Percentiles rank a stretch among this genome's conserved stretches.
Evolutionary conservation across 2,113 vertebrate genomes (phyloP).

Genomic region (Mellivora capensis): DNA sequence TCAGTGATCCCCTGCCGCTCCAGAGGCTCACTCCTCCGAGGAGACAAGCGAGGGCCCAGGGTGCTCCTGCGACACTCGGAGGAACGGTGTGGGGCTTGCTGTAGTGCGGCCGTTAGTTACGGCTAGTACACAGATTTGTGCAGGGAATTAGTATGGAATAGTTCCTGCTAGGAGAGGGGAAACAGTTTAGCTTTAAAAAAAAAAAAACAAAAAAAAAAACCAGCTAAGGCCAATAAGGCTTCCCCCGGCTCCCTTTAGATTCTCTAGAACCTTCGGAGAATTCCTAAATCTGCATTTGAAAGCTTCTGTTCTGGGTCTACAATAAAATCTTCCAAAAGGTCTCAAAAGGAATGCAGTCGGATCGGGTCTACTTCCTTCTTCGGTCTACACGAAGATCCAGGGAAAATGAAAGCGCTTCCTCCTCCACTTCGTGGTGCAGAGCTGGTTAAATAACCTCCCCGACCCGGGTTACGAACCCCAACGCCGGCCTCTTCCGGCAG

Average conservation of each 20-base stretch:
- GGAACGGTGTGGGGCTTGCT: background rate
- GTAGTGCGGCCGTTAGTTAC: background rate
- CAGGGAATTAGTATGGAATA: background rate
- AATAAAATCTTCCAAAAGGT: background rate
- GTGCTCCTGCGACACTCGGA: background rate
- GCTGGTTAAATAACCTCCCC: background rate
- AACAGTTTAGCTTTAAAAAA: background rate
- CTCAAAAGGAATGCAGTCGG: constrained; percentile 45
- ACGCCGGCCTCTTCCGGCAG: background rate
- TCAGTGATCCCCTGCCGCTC: background rate
- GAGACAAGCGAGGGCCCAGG: background rate
- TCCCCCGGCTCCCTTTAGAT: background rate
- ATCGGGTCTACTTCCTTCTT: constrained; percentile 14
- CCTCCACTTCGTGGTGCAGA: background rate
- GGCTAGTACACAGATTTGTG: background rate
- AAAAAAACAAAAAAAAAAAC: background rate
- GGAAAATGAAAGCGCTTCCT: background rate
- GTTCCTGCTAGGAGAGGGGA: background rate
- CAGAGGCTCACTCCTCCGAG: accelerated
- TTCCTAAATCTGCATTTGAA: constrained; percentile 47
- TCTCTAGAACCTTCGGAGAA: background rate
- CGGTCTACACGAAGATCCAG: background rate
- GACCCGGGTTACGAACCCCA: background rate
- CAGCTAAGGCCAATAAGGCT: background rate
- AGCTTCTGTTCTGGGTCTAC: background rate